phyloP scores from a whole-genome alignment of 1,140 invertebrate species.

The Drosophila funebris region DNA sequence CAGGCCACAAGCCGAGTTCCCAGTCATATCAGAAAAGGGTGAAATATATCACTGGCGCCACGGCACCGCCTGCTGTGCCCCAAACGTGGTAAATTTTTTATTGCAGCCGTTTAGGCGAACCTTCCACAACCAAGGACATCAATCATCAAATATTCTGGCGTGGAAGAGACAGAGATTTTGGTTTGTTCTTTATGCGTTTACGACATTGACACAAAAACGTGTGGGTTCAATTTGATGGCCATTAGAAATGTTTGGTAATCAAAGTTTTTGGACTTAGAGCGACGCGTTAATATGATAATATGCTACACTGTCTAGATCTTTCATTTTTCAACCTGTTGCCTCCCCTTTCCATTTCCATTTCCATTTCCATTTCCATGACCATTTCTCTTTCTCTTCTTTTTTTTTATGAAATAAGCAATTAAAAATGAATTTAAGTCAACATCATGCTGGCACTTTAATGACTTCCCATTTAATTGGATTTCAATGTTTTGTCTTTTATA shows the following conservation, averaged over 20 bases:
- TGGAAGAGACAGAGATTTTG: conserved; percentile 19
- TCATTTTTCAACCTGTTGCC: conserved; percentile 48
- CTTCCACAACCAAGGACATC: conserved; percentile 76
- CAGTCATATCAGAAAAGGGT: conserved; percentile 60
- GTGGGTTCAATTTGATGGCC: conserved; percentile 38
- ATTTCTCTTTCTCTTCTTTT: conserved; percentile 31
- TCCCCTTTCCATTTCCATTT: no score
- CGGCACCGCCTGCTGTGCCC: conserved; percentile 68
- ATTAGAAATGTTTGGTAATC: conserved; percentile 25
- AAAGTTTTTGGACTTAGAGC: conserved; percentile 20
- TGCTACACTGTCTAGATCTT: conserved; percentile 53
- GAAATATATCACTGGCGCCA: conserved; percentile 82
- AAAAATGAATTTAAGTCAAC: conserved; percentile 69
- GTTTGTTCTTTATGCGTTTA: conserved; percentile 18
- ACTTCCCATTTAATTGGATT: conserved; percentile 72
- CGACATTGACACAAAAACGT: conserved; percentile 30
- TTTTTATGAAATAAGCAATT: conserved; percentile 78
- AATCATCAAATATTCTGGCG: conserved; percentile 67
- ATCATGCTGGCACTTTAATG: conserved; percentile 74
- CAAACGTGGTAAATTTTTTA: conserved; percentile 79
- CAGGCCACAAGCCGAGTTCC: conserved; percentile 63
- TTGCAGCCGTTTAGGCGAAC: conserved; percentile 80
- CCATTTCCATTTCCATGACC: no score
- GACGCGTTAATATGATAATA: conserved; percentile 80
- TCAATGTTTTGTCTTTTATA: conserved; percentile 68